A percentile compares a stretch with the other conserved stretches of the same genome.
phyloP scores from a whole-genome alignment of 2,113 vertebrate genomes.

The Rhombomys opimus region DNA sequence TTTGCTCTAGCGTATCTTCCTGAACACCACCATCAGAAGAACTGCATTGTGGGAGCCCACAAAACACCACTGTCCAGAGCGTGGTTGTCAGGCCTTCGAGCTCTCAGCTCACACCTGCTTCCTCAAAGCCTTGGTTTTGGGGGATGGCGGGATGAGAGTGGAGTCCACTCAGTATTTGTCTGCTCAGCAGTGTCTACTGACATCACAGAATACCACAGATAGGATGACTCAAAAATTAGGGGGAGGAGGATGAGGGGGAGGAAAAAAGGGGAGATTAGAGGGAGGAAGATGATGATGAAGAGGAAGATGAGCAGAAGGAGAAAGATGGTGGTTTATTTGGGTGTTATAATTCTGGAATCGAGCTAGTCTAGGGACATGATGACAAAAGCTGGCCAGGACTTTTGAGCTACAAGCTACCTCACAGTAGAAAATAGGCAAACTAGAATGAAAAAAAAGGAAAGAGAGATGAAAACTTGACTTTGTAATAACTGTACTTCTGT shows the following conservation, averaged over 20 bases:
- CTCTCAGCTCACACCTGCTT: too few species aligned
- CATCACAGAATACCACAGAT: not conserved
- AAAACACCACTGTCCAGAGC: not conserved
- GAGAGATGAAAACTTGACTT: not conserved
- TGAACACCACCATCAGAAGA: not conserved
- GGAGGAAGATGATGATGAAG: not conserved
- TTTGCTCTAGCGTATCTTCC: not conserved
- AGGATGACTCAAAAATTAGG: not conserved
- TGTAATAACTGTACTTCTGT: not conserved
- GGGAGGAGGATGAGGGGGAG: not conserved
- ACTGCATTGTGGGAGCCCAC: not conserved
- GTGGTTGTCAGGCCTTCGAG: too few species aligned
- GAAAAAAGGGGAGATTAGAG: not conserved
- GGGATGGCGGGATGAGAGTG: not conserved
- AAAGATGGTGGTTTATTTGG: not conserved
- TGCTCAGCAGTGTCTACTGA: not conserved
- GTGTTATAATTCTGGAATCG: not conserved
- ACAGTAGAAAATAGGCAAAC: not conserved
- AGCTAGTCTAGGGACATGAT: too few species aligned
- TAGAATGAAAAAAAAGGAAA: not conserved
- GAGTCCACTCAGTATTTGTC: rapidly evolving
- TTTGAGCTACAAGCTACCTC: not conserved
- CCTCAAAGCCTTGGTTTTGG: not conserved
- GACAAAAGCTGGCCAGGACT: not conserved
- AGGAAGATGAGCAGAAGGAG: not conserved